Evolutionary conservation across 2,888 invertebrate species (phyloP), one percentile per base, ranked within the genome.

Genomic region (Torymus auratus): DNA sequence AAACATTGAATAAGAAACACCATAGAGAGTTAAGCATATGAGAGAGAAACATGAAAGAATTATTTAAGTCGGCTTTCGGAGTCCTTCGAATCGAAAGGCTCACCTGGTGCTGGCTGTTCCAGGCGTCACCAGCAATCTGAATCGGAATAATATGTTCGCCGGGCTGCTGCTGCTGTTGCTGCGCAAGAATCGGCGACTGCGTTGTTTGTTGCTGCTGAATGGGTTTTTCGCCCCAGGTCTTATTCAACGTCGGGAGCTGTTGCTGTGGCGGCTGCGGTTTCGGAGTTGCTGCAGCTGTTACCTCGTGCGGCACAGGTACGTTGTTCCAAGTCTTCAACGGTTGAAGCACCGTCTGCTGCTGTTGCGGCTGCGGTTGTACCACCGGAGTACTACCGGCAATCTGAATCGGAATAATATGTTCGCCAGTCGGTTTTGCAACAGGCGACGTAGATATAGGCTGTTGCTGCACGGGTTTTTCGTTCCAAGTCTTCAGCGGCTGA

Each of bases 41-140:
- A n/a, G 28, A 52, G 15, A 65, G 53, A 14, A 53, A 20, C 13
- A 17, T 55, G 68, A 55, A 55, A 55, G 2, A 20, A 14, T 11
- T 3, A 23, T n/a, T n/a, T n/a, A n/a, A 11, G 55, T 23, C 1
- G 41, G 41, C 41, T 41, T 14, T 11, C 23, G 58, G 69, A 72
- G 61, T 61, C 72, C 72, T 61, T 61, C 72, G 72, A 72, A 72
- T 62, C 61, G 20, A 12, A n/a, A 15, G 14, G 72, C 60, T 72
- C 41, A 69, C 69, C 55, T 58, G 69, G 11, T 7, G 23, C 62
- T 62, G 62, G 15, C 15, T 60, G 17, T 17, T 17, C n/a, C 17
- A 60, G 2, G 17, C 4, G 41, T 7, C 41, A 41, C 41, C 41
- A 41, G 41, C 41, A 41, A 41, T 41, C 41, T 41, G 41, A 41